Conservation (phyloP, 2,113 vertebrate genomes). For the Brachyhypopomus gauderio region DNA sequence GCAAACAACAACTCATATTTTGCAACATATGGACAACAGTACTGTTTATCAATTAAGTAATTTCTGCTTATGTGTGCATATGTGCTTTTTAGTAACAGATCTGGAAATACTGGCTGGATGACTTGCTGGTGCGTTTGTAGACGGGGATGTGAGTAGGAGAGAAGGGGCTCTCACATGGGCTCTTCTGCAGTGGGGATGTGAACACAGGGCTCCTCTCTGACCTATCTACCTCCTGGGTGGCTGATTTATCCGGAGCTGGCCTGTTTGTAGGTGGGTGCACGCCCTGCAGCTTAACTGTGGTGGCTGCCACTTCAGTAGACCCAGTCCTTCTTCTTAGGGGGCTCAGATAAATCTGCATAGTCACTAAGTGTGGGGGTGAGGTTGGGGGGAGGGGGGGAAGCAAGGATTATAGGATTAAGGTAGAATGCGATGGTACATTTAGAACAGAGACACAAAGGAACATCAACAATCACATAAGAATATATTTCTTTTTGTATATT, state of each 20-base stretch:
- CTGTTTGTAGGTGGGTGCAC: slow-evolving; percentile 43
- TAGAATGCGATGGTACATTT: slow-evolving; percentile 46
- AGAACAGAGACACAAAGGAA: slow-evolving; percentile 40
- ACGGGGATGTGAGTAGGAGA: slow-evolving; percentile 66
- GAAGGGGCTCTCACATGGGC: slow-evolving; percentile 66
- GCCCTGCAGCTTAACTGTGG: slow-evolving; percentile 60
- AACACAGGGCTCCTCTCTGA: slow-evolving; percentile 64
- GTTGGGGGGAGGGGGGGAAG: background rate
- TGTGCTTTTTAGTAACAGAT: slow-evolving; percentile 71
- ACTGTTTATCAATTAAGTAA: no score
- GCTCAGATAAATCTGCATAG: slow-evolving; percentile 82
- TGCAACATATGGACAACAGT: background rate
- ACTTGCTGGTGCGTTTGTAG: slow-evolving; percentile 80
- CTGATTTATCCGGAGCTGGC: background rate
- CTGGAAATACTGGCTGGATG: slow-evolving; percentile 82
- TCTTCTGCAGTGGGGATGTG: slow-evolving; percentile 76
- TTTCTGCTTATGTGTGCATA: no score
- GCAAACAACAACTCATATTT: background rate
- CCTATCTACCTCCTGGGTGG: slow-evolving; percentile 35
- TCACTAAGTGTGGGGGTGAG: slow-evolving; percentile 70
- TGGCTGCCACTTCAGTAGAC: slow-evolving; percentile 68
- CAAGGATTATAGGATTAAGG: no score
- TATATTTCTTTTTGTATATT: background rate
- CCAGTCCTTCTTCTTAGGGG: slow-evolving; percentile 77
- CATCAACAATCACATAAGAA: slow-evolving; percentile 1